Evolutionary conservation across 2,113 vertebrate genomes (phyloP), one percentile per base, ranked within the genome.

Genomic region (Taurulus bubalis): DNA sequence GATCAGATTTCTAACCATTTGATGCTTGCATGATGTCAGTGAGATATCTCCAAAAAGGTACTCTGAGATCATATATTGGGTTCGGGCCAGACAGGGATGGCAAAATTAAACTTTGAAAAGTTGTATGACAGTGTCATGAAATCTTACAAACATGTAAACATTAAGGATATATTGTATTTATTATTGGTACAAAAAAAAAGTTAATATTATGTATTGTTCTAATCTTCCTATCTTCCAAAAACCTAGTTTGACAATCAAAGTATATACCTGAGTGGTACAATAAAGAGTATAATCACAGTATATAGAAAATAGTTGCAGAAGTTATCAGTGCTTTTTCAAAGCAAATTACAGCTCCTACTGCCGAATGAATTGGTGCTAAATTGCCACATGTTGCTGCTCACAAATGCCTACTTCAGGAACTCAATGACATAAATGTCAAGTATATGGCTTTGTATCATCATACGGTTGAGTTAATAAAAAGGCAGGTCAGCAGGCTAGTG

Each of bases 1-100:
- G 71, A 75, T 88, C 75, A 69, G 9, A 89, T 91, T 90, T 82
- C 87, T 47, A 77, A 85, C 40, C 63, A 89, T 85, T 74, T 82
- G 78, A 86, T 71, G 38, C 80, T 51, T 14, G 26, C 20, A 85
- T 90, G 90, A 90, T 84, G 83, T 91, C 86, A 90, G 64, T 59
- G 69, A 60, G 70, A 86, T 75, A 63, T 47, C 58, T 76, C 34
- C 26, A 67, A 84, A 86, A 32, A 71, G 5, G 47, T 76, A 47
- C 67, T 30, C 59, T 87, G 86, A 91, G 71, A 82, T 84, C 74
- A 91, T 85, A 69, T 79, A 77, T 47, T 87, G 86, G 71, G 36
- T 11, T 18, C 26, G 28, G 34, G 47, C 85, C 87, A 85, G 73
- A 59, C 5, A 65, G 7, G 2, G 30, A 38, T 11, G 55, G 36